Evolutionary conservation across 2,797 vertebrate species (phyloP), one percentile per base, ranked within the genome.

Genomic region (Pseudopleuronectes americanus): DNA sequence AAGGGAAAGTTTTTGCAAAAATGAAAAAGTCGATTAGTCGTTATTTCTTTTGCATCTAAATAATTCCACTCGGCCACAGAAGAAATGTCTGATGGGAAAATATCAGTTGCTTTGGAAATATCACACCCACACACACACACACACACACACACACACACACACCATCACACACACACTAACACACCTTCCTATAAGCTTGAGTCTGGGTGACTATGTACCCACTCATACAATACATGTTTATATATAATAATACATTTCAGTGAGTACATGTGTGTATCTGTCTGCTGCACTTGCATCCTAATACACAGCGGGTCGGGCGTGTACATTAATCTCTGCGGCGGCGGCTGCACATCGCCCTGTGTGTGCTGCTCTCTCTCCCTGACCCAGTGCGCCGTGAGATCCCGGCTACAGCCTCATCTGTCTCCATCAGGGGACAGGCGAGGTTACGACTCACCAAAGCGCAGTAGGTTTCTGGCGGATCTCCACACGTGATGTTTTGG

Each of bases 391-490:
- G 65, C 84, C 68, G 83, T 87, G 75, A 75, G 78, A 88, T 88
- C 81, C 82, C 66, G 82, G 83, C 90, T 73, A 76, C 82, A 83
- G 83, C 79, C 89, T 90, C 91, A 88, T 92, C 88, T 79, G 87
- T 93, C 92, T 92, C 90, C 86, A 89, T 92, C 91, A 86, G 74
- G 69, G 76, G 79, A 86, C 86, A 80, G 77, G 22, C 71, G 84
- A 90, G 91, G 84, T 88, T 86, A 79, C 72, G 65, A 95, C 97
- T 98, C 94, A 99, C 98, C 98, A 99, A 96, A 83, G 97, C 96
- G 89, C 98, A 99, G 96, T 97, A 99, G 0, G 95, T 97, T 94
- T 99, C 97, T 0, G 97, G 97, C 66, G 98, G 97, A 91, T 99
- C 96, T 91, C 98, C 98, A 84, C 98, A 99, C 3, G 98, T 99